Evolutionary conservation across 1,140 invertebrate genomes (phyloP).

Genomic region (Zaprionus gabonicus): DNA sequence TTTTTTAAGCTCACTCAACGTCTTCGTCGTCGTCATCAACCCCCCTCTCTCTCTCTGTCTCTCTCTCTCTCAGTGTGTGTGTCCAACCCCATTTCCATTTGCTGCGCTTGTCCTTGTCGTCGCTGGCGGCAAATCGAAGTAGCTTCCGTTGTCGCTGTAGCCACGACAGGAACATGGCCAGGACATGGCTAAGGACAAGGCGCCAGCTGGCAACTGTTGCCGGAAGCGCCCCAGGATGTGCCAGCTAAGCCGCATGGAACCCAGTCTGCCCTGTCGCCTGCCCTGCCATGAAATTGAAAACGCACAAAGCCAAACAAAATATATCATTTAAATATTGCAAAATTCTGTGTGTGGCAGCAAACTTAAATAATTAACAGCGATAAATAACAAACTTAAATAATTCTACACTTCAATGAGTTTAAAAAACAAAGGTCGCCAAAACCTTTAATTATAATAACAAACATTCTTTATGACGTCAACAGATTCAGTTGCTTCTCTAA

Average conservation of each 20-base stretch:
- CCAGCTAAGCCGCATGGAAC: slow-evolving; percentile 76
- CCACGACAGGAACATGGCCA: slow-evolving; percentile 35
- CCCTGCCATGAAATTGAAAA: slow-evolving; percentile 75
- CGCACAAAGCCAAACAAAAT: slow-evolving; percentile 24
- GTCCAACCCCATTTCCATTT: not conserved
- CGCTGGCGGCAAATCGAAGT: slow-evolving; percentile 46
- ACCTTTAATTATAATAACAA: not conserved
- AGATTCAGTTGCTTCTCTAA: too few species aligned
- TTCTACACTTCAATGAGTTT: too few species aligned
- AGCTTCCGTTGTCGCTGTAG: slow-evolving; percentile 19
- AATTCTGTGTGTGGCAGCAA: not conserved
- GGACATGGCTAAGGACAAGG: slow-evolving; percentile 39
- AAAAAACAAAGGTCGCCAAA: too few species aligned
- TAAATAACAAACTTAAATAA: not conserved
- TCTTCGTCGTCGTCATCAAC: slow-evolving; percentile 6
- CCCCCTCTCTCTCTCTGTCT: not conserved
- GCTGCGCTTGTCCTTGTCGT: slow-evolving; percentile 25
- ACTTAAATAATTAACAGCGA: slow-evolving; percentile 1
- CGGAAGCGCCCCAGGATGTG: slow-evolving; percentile 74
- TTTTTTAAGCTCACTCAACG: not conserved
- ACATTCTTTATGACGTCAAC: not conserved
- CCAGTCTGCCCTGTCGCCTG: slow-evolving; percentile 28
- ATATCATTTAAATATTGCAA: slow-evolving; percentile 2
- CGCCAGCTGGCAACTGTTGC: slow-evolving; percentile 76
- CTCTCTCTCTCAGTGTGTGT: too few species aligned